phyloP scores from a whole-genome alignment of 2,888 invertebrate genomes.

The Acanthoscelides obtectus region DNA sequence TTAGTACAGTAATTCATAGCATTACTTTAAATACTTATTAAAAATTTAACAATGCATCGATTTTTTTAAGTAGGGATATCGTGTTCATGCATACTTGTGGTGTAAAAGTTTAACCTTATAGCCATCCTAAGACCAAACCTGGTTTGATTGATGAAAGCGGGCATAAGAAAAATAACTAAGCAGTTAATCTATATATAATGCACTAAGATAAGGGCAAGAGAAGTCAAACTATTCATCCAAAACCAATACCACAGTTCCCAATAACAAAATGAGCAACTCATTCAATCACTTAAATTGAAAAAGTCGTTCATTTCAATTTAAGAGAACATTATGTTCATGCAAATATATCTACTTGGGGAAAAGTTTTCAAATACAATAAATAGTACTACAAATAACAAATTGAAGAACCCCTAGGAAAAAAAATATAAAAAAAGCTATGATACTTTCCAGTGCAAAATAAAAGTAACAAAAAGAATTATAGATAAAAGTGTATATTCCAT shows the following conservation, averaged over 20 bases:
- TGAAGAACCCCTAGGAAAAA: not conserved
- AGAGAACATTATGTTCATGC: not conserved
- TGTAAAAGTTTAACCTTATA: too few species aligned
- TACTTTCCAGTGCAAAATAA: not conserved
- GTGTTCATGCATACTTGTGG: too few species aligned
- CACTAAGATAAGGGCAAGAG: not conserved
- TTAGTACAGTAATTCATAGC: too few species aligned
- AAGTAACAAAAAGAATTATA: not conserved
- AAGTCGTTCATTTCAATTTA: not conserved
- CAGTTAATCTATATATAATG: not conserved
- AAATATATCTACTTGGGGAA: not conserved
- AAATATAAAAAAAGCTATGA: not conserved
- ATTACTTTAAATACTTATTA: too few species aligned
- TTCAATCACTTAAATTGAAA: not conserved
- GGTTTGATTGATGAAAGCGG: too few species aligned
- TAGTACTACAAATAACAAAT: not conserved
- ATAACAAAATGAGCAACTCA: not conserved
- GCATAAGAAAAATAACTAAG: too few species aligned
- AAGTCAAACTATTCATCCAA: not conserved
- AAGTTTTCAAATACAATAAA: not conserved
- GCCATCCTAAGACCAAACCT: too few species aligned
- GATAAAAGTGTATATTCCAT: not conserved
- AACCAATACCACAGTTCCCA: not conserved
- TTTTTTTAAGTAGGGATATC: too few species aligned
- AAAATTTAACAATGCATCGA: too few species aligned